These are phyloP conservation scores for Cossypha niveicapilla DNA, from an alignment of 2,797 vertebrate genomes.

Conservation along the genomic window DNA sequence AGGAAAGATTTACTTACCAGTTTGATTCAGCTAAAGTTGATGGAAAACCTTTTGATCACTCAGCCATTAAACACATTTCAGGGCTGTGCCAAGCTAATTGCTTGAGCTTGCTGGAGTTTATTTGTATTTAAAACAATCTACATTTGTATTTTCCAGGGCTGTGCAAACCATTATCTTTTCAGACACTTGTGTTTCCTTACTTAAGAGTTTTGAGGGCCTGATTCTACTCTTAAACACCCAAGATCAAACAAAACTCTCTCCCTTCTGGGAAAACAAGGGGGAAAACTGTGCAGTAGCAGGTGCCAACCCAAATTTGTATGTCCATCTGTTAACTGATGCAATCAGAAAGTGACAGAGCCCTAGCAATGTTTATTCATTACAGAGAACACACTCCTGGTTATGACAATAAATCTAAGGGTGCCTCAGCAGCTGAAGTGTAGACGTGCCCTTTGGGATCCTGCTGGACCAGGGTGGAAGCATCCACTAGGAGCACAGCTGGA, in stretches of 20 bases:
- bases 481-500: background rate
- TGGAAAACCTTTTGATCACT: slow-evolving; percentile 72
- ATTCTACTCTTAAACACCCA: background rate
- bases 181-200: background rate
- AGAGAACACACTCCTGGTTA: slow-evolving; percentile 37
- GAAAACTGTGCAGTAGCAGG: background rate
- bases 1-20: slow-evolving; percentile 70
- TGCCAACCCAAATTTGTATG: slow-evolving; percentile 39
- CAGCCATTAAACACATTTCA: slow-evolving; percentile 68
- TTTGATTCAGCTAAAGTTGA: slow-evolving; percentile 70
- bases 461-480: background rate
- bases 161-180: slow-evolving; percentile 37
- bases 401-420: slow-evolving; percentile 24
- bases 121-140: slow-evolving; percentile 51
- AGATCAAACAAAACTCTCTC: background rate
- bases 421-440: background rate
- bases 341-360: slow-evolving; percentile 35
- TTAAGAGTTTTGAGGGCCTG: background rate
- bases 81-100: slow-evolving; percentile 59
- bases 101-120: slow-evolving; percentile 42
- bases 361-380: slow-evolving; percentile 10
- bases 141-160: slow-evolving; percentile 27
- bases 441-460: slow-evolving; percentile 17
- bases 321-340: slow-evolving; percentile 34
- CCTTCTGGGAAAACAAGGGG: background rate